Conservation (phyloP, 2,797 vertebrate species). For the Danio albolineatus region DNA sequence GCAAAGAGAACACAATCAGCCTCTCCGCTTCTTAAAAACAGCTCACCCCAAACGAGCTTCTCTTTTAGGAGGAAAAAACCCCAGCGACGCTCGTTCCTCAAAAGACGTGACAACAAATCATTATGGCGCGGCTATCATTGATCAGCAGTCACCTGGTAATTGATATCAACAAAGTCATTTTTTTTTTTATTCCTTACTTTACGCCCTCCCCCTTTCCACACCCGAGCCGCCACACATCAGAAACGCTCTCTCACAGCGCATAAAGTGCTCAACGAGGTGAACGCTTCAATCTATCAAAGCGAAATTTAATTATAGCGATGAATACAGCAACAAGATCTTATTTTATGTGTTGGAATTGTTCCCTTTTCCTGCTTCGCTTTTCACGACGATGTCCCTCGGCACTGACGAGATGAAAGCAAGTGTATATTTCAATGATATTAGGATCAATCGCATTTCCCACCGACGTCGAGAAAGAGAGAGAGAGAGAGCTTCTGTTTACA, state of each 20-base stretch:
- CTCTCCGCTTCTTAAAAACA: slow-evolving; percentile 75
- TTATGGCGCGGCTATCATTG: slow-evolving; percentile 89
- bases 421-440: slow-evolving; percentile 53
- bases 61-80: slow-evolving; percentile 45
- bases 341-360: slow-evolving; percentile 60
- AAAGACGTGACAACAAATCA: slow-evolving; percentile 93
- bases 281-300: slow-evolving; percentile 73
- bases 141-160: slow-evolving; percentile 96
- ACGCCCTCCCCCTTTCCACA: slow-evolving; percentile 55
- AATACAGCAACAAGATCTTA: slow-evolving; percentile 65
- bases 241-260: slow-evolving; percentile 64
- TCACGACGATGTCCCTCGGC: slow-evolving; percentile 23
- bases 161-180: slow-evolving; percentile 86
- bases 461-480: not conserved
- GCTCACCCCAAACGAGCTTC: slow-evolving; percentile 65
- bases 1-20: slow-evolving; percentile 74
- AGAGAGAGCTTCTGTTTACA: slow-evolving; percentile 51
- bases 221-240: slow-evolving; percentile 59
- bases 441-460: slow-evolving; percentile 42
- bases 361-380: slow-evolving; percentile 21
- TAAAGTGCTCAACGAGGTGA: slow-evolving; percentile 64
- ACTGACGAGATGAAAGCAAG: slow-evolving; percentile 42
- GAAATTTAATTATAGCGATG: slow-evolving; percentile 71
- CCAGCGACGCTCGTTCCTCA: slow-evolving; percentile 74
- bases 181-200: slow-evolving; percentile 39